Conservation (phyloP, 2,797 vertebrate species). For the Salmo trutta region DNA sequence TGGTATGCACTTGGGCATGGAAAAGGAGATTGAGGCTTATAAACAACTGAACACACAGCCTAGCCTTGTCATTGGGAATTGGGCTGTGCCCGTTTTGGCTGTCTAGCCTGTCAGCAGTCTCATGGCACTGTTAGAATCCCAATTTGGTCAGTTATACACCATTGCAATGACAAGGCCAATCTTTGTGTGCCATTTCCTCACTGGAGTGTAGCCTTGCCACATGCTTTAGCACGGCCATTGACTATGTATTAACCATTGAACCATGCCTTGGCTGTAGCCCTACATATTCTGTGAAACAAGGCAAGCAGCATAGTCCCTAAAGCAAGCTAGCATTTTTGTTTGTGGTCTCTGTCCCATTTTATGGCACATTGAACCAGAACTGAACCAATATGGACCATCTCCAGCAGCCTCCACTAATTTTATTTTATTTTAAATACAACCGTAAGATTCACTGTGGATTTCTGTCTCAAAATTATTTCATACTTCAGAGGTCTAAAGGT, state of each 20-base stretch:
- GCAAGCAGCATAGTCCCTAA: slow-evolving; percentile 53
- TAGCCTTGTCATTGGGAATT: slow-evolving; percentile 28
- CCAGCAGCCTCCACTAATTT: slow-evolving; percentile 60
- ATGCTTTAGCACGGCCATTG: slow-evolving; percentile 26
- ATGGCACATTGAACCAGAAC: slow-evolving; percentile 72
- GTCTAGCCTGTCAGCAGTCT: slow-evolving; percentile 38
- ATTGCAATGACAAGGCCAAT: slow-evolving; percentile 24
- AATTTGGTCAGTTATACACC: slow-evolving; percentile 44
- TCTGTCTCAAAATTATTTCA: slow-evolving; percentile 48
- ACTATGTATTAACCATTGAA: slow-evolving; percentile 45
- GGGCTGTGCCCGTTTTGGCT: slow-evolving; percentile 31
- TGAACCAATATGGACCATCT: slow-evolving; percentile 63
- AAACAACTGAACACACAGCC: neutral
- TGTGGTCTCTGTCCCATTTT: slow-evolving; percentile 69
- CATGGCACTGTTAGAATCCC: slow-evolving; percentile 30
- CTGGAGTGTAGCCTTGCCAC: slow-evolving; percentile 26
- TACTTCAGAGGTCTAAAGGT: slow-evolving; percentile 21
- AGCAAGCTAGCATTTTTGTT: slow-evolving; percentile 69
- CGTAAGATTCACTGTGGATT: slow-evolving; percentile 41
- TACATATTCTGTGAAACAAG: slow-evolving; percentile 61
- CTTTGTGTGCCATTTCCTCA: slow-evolving; percentile 39
- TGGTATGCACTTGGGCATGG: slow-evolving; percentile 35
- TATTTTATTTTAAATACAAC: slow-evolving; percentile 55
- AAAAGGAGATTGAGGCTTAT: neutral
- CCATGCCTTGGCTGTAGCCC: slow-evolving; percentile 50